Evolutionary conservation across 2,797 vertebrate genomes (phyloP).

Genomic region (Delichon dasypus): DNA sequence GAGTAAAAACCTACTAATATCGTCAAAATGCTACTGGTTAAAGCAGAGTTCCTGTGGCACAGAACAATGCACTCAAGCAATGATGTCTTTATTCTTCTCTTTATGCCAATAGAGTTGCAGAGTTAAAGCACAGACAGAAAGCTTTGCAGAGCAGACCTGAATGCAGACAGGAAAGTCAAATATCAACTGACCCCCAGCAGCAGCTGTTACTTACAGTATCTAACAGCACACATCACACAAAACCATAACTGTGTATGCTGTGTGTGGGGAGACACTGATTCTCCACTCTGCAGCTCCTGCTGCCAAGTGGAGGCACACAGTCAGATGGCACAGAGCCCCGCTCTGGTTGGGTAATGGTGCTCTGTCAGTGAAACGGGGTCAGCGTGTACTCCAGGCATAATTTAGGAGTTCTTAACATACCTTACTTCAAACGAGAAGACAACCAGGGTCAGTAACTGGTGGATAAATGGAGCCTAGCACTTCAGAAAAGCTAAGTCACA

Average conservation of each 20-base stretch:
- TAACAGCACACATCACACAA: background rate
- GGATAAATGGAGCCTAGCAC: background rate
- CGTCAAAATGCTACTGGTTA: background rate
- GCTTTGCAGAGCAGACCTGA: background rate
- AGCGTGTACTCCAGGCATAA: background rate
- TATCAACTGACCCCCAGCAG: background rate
- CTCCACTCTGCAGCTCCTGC: background rate
- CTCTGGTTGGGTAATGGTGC: background rate
- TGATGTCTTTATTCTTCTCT: background rate
- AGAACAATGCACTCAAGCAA: background rate
- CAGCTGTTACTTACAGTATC: background rate
- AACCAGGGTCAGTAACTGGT: background rate
- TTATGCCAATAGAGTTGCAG: background rate
- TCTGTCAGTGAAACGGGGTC: background rate
- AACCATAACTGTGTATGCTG: background rate
- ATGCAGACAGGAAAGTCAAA: background rate
- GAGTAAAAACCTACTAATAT: background rate
- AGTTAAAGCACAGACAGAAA: background rate
- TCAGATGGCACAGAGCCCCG: background rate
- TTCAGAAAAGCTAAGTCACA: background rate
- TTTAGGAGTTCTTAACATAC: background rate
- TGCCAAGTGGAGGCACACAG: background rate
- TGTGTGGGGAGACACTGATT: background rate
- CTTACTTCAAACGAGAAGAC: background rate
- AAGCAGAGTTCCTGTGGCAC: background rate